Evolutionary conservation across 2,113 vertebrate species (phyloP).

Genomic region (Cariama cristata): DNA sequence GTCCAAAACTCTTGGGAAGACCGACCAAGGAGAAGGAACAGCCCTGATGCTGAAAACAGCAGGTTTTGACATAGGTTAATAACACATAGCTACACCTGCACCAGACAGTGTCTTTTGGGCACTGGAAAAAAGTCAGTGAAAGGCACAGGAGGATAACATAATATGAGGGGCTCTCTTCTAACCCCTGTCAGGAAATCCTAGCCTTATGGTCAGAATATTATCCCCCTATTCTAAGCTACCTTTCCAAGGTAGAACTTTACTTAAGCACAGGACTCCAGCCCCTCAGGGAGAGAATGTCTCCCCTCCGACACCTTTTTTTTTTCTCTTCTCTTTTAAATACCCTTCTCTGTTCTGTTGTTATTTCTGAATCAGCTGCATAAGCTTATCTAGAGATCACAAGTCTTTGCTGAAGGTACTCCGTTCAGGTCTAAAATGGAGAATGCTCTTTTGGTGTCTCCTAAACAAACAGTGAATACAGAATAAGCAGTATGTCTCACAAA

Average conservation of each 20-base stretch:
- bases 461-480: neutral
- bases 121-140: neutral
- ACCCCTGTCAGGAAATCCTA: neutral
- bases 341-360: neutral
- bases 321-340: neutral
- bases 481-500: neutral
- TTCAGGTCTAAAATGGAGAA: neutral
- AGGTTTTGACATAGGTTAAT: neutral
- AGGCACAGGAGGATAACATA: neutral
- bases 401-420: neutral
- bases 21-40: neutral
- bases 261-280: neutral
- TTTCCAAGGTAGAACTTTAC: neutral
- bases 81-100: neutral
- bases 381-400: neutral
- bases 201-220: neutral
- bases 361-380: neutral
- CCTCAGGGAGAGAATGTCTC: neutral
- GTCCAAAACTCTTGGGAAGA: neutral
- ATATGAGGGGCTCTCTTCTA: neutral
- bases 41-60: neutral
- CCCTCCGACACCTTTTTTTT: neutral
- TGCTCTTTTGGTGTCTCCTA: neutral
- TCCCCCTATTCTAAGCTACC: neutral
- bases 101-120: neutral